phyloP scores from a whole-genome alignment of 2,113 vertebrate genomes.

The Andinoacara biseriatus region DNA sequence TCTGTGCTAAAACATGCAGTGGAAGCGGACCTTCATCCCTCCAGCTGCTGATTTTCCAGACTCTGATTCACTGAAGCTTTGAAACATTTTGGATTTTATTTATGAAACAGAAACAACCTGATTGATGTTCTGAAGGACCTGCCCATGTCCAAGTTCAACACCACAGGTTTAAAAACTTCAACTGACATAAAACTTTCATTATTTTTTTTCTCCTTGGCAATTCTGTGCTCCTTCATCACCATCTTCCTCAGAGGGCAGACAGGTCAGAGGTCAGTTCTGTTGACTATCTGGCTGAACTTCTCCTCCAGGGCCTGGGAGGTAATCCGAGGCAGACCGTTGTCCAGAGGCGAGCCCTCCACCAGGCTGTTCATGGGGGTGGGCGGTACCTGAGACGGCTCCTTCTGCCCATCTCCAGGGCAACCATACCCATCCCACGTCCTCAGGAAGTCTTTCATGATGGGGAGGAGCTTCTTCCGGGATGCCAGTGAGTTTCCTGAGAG shows the following conservation, averaged over 20 bases:
- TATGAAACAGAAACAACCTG: not conserved
- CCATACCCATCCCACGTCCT: constrained; percentile 50
- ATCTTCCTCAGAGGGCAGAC: not conserved
- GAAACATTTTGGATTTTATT: not conserved
- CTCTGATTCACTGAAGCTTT: not conserved
- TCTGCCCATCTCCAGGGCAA: not conserved
- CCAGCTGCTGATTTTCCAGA: not conserved
- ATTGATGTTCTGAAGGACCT: not conserved
- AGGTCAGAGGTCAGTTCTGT: constrained; percentile 23
- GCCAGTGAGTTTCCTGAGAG: constrained; percentile 80
- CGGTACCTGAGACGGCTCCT: constrained; percentile 81
- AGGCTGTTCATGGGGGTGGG: constrained; percentile 97
- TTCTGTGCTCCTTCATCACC: not conserved
- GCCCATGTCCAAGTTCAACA: not conserved
- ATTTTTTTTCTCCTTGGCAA: not conserved
- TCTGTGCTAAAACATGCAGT: not conserved
- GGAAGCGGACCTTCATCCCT: not conserved
- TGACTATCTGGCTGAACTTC: constrained; percentile 81
- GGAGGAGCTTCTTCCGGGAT: constrained; percentile 90
- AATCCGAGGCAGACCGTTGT: constrained; percentile 84
- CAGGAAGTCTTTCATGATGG: constrained; percentile 85
- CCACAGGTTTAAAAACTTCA: not conserved
- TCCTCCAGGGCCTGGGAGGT: constrained; percentile 86
- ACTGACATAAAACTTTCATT: not conserved
- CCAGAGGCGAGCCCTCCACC: constrained; percentile 93